phyloP scores from a whole-genome alignment of 2,797 vertebrate species.

The Betta splendens region DNA sequence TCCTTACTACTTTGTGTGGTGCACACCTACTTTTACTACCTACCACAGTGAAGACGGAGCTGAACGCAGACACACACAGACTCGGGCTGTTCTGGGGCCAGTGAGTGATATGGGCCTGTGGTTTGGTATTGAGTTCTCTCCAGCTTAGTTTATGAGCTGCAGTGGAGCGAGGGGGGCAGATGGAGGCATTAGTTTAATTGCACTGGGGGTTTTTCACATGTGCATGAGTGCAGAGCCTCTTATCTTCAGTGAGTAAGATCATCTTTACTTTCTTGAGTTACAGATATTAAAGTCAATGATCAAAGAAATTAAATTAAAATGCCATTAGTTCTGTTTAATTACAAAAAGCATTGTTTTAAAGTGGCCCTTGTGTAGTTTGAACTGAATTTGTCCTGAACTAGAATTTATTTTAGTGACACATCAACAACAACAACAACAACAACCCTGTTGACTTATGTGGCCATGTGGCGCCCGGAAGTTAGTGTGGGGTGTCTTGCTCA shows the following conservation, averaged over 20 bases:
- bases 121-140: conserved; percentile 72
- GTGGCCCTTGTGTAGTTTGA: no score
- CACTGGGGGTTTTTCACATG: conserved; percentile 19
- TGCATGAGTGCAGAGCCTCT: conserved; percentile 1
- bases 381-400: no score
- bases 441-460: no score
- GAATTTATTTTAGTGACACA: no score
- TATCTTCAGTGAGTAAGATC: neutral
- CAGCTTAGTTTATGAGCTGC: conserved; percentile 72
- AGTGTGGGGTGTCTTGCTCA: no score
- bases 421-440: no score
- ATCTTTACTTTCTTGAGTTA: neutral
- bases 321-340: neutral
- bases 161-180: neutral
- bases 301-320: neutral
- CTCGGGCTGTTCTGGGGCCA: conserved; percentile 51
- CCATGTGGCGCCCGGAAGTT: no score
- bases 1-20: conserved; percentile 75
- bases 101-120: conserved; percentile 66
- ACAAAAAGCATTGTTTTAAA: neutral
- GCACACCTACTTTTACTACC: conserved; percentile 75
- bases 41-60: conserved; percentile 57
- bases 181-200: conserved; percentile 56
- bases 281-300: neutral
- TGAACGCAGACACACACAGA: conserved; percentile 34